phyloP scores from a whole-genome alignment of 1,140 invertebrate species.

The Drosophila auraria region DNA sequence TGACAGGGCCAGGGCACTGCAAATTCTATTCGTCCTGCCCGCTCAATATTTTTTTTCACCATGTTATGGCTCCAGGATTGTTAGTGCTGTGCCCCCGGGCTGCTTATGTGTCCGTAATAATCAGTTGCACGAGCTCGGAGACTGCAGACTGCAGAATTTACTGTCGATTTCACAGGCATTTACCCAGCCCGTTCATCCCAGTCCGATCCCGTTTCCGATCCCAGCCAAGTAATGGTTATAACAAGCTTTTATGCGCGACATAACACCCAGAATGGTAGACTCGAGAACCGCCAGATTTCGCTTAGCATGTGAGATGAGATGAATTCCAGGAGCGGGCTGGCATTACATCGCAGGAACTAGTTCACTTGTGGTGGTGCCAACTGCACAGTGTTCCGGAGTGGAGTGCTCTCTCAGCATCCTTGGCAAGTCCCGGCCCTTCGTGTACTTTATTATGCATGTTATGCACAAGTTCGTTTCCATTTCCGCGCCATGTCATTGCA shows the following conservation, averaged over 20 bases:
- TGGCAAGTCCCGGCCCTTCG: slow-evolving; percentile 6
- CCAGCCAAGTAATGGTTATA: slow-evolving; percentile 28
- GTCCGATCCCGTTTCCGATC: slow-evolving; percentile 3
- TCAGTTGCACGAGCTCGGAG: slow-evolving; percentile 60
- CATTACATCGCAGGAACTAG: slow-evolving; percentile 35
- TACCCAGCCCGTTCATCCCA: slow-evolving; percentile 35
- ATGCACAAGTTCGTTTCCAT: slow-evolving; percentile 42
- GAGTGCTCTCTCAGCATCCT: slow-evolving; percentile 22
- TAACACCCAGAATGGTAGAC: slow-evolving; percentile 45
- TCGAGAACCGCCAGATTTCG: slow-evolving; percentile 32
- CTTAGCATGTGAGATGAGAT: slow-evolving; percentile 38
- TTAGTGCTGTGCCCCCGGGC: slow-evolving; percentile 19
- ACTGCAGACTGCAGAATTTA: slow-evolving; percentile 54
- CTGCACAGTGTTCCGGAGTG: slow-evolving; percentile 32
- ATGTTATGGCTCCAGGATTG: slow-evolving; percentile 31
- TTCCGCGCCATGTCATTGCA: slow-evolving; percentile 46
- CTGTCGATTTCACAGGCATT: slow-evolving; percentile 78
- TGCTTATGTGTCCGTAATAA: slow-evolving; percentile 67
- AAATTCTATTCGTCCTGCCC: slow-evolving; percentile 57
- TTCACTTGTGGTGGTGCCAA: slow-evolving; percentile 12
- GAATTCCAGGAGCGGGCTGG: slow-evolving; percentile 14
- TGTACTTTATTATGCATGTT: slow-evolving; percentile 57
- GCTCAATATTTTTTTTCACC: slow-evolving; percentile 24
- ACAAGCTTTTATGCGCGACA: slow-evolving; percentile 38
- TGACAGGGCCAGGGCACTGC: slow-evolving; percentile 38